phyloP scores from a whole-genome alignment of 2,113 vertebrate genomes.

The Rhinolophus sinicus region DNA sequence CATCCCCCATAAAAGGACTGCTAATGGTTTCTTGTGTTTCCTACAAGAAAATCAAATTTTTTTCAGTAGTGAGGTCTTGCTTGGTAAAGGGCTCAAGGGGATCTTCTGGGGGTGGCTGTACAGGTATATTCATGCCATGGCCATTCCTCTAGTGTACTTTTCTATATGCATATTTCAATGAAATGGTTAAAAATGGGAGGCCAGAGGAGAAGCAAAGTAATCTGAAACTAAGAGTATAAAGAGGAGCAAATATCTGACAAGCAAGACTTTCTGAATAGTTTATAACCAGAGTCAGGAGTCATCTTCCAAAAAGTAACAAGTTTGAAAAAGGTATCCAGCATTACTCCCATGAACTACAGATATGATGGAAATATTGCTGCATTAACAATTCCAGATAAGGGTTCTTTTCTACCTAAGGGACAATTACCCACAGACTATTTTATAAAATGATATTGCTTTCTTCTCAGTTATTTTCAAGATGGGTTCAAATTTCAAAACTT shows the following conservation, averaged over 20 bases:
- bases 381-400: background rate
- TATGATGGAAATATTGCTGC: background rate
- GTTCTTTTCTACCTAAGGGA: background rate
- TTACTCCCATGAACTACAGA: background rate
- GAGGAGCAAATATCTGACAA: background rate
- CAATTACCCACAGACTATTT: background rate
- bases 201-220: background rate
- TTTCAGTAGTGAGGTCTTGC: background rate
- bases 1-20: background rate
- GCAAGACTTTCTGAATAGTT: background rate
- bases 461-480: conserved; percentile 9
- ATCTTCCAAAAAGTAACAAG: background rate
- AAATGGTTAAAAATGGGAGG: background rate
- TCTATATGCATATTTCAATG: background rate
- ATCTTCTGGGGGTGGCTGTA: background rate
- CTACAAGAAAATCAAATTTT: background rate
- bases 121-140: background rate
- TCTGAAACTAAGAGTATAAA: background rate
- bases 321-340: background rate
- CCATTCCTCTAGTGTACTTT: background rate
- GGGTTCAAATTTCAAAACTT: background rate
- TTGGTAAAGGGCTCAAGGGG: no score
- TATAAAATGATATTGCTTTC: background rate
- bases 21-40: background rate
- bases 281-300: background rate